These are phyloP conservation scores for Hypselothyrea guttata DNA, from an alignment of 2,888 invertebrate species.

Conservation along the genomic window DNA sequence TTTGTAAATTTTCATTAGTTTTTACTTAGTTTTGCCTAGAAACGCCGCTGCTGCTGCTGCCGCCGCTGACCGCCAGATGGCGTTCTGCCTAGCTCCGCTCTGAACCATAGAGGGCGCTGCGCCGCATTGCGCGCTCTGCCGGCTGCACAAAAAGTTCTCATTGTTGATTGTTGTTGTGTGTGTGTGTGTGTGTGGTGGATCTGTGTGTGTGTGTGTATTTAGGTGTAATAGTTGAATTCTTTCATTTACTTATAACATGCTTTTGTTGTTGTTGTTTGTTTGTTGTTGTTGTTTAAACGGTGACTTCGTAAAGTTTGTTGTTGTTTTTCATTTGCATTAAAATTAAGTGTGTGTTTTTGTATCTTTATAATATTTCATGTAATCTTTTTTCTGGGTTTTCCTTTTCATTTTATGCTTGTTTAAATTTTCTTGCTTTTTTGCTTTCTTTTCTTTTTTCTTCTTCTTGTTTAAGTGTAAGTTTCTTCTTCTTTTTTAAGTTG, in stretches of 20 bases:
- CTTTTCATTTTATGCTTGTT: constrained; percentile 61
- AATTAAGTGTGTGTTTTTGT: constrained; percentile 62
- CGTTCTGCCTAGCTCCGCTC: constrained; percentile 27
- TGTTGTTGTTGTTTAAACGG: constrained; percentile 65
- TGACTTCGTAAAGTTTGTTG: constrained; percentile 74
- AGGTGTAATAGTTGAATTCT: constrained; percentile 65
- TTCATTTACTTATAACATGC: constrained; percentile 56
- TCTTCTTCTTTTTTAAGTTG: constrained; percentile 64
- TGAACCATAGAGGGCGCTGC: constrained; percentile 45
- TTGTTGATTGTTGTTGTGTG: constrained; percentile 18
- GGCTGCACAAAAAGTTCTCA: constrained; percentile 24
- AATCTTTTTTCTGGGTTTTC: constrained; percentile 58
- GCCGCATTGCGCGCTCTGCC: constrained; percentile 11
- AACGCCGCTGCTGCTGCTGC: constrained; percentile 12
- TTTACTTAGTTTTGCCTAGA: not conserved
- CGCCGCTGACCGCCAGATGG: constrained; percentile 46
- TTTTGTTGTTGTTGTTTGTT: constrained; percentile 51
- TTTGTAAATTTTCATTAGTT: too few species aligned
- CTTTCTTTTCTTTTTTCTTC: constrained; percentile 23
- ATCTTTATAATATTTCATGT: constrained; percentile 48
- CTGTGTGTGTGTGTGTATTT: constrained; percentile 51
- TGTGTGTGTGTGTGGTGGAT: constrained; percentile 30
- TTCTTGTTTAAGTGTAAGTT: constrained; percentile 68
- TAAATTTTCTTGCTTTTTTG: constrained; percentile 62
- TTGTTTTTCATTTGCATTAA: constrained; percentile 64